Evolutionary conservation across 2,113 vertebrate genomes (phyloP), one percentile per base, ranked within the genome.

Genomic region (Lucifuga dentata): DNA sequence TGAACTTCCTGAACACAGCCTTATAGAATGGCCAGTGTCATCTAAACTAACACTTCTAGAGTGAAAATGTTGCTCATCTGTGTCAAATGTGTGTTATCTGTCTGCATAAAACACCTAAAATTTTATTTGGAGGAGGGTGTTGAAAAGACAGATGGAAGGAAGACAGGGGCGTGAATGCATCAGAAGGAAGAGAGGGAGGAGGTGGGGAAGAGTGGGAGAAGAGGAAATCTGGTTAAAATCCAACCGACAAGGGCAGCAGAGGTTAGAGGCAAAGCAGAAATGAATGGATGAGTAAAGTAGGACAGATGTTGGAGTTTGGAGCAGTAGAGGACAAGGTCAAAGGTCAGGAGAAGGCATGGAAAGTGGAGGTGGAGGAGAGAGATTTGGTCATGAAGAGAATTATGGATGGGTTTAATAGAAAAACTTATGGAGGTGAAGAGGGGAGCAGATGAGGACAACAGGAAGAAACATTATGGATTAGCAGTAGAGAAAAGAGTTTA

Each of bases 181-280:
- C n/a, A 44, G 44, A 53, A 59, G 64, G 6, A 7, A 43, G 52
- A 65, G 8, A 24, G 38, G 21, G 41, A 69, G 51, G 19, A 63
- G 39, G 32, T 35, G n/a, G n/a, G n/a, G n/a, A n/a, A n/a, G n/a
- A n/a, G n/a, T n/a, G n/a, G 38, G 44, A 21, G 35, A 6, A 5
- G 36, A 53, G 33, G 57, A 83, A n/a, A 66, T 80, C 77, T 83
- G 77, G 73, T 80, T 44, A 21, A 64, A 19, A 63, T 83, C 72
- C 82, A 86, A 79, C 77, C 11, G 16, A 52, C 53, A 71, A 83
- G 50, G 58, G 36, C 65, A 71, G 44, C 29, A 53, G 40, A 83
- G 69, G 77, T 70, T 73, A 76, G 79, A 78, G 67, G 69, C 29
- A 33, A 4, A 48, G 50, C 66, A 72, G 71, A 61, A 7, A 1